phyloP scores from a whole-genome alignment of 2,113 vertebrate species.

The Hepsetus odoe region DNA sequence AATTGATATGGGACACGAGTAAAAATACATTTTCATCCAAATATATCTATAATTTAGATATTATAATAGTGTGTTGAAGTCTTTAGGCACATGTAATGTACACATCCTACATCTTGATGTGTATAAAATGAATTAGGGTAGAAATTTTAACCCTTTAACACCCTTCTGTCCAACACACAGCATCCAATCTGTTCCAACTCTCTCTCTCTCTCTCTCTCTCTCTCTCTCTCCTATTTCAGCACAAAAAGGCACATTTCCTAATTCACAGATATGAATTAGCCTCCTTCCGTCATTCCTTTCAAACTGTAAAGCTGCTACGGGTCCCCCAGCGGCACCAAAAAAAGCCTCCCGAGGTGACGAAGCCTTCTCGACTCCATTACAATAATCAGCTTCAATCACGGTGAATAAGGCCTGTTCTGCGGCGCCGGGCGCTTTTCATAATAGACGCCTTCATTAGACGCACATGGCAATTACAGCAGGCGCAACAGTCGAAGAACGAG shows the following conservation, averaged over 20 bases:
- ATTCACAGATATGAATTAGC: neutral
- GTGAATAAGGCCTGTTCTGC: constrained; percentile 36
- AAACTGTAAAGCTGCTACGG: neutral
- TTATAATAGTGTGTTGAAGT: too few species aligned
- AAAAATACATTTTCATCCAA: too few species aligned
- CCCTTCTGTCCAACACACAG: too few species aligned
- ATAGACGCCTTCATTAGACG: constrained; percentile 45
- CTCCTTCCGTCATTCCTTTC: neutral
- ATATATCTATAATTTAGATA: too few species aligned
- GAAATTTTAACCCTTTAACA: too few species aligned
- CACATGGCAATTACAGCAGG: neutral
- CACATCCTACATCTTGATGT: too few species aligned
- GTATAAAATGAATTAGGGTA: too few species aligned
- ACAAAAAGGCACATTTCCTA: neutral
- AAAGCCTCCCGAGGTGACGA: neutral
- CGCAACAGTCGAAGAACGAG: neutral
- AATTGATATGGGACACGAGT: too few species aligned
- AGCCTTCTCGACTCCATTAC: constrained; percentile 12
- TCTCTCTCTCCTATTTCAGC: neutral
- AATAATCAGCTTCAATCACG: constrained; percentile 41
- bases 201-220: neutral
- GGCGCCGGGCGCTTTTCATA: constrained; percentile 26
- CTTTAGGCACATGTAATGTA: too few species aligned
- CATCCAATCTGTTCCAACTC: too few species aligned
- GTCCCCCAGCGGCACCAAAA: neutral